A percentile compares a stretch with the other conserved stretches of the same genome.
Evolutionary conservation across 2,113 vertebrate species (phyloP).

Genomic region (Corynorhinus townsendii): DNA sequence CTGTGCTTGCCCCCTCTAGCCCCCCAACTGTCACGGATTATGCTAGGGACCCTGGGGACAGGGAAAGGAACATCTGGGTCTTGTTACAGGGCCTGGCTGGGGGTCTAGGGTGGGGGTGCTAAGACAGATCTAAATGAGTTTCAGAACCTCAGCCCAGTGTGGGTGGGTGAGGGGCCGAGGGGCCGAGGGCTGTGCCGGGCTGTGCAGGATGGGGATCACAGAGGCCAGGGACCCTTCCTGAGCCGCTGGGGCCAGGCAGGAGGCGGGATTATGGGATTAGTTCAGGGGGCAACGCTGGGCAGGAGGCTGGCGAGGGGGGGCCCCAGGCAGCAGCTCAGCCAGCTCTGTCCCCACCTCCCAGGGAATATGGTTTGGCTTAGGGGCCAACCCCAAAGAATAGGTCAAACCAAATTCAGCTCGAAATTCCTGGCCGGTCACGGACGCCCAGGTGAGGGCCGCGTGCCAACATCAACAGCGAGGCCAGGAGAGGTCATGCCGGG

Average conservation of each 20-base stretch:
- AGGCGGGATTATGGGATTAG: slow-evolving; percentile 66
- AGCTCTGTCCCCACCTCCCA: not conserved
- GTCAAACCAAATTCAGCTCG: slow-evolving; percentile 70
- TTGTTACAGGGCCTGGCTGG: slow-evolving; percentile 52
- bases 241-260: slow-evolving; percentile 35
- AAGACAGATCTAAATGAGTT: slow-evolving; percentile 65
- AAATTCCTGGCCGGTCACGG: slow-evolving; percentile 58
- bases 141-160: slow-evolving; percentile 45
- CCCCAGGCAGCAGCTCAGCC: slow-evolving; percentile 37
- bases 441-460: slow-evolving; percentile 30
- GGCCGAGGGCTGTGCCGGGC: not conserved
- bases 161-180: not conserved
- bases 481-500: not conserved
- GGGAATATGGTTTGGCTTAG: slow-evolving; percentile 72
- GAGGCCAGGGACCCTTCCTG: slow-evolving; percentile 47
- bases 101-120: slow-evolving; percentile 5
- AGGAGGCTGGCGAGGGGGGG: not conserved
- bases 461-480: not conserved
- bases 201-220: slow-evolving; percentile 62
- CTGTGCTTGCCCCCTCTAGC: not conserved
- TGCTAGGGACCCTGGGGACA: slow-evolving; percentile 62
- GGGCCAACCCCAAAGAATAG: slow-evolving; percentile 19
- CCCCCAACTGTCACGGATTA: slow-evolving; percentile 67
- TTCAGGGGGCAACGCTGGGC: slow-evolving; percentile 49
- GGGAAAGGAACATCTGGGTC: slow-evolving; percentile 60